A percentile compares a stretch with the other conserved stretches of the same genome.
phyloP scores from a whole-genome alignment of 2,797 vertebrate species.

The Cirrhinus mrigala region DNA sequence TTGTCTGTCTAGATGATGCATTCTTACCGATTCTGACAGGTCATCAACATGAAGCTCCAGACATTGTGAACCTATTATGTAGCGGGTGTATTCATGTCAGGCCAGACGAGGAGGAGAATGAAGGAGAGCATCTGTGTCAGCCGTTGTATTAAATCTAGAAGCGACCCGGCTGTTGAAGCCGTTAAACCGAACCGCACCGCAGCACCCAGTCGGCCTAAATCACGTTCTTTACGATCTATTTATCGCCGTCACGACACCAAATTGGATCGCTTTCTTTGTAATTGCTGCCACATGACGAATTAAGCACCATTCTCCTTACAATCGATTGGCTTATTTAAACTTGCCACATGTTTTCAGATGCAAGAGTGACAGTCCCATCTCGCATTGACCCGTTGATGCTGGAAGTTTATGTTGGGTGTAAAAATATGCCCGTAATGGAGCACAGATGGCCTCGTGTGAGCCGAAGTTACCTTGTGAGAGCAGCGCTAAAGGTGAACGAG shows the following conservation, averaged over 20 bases:
- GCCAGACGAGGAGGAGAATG: slow-evolving; percentile 28
- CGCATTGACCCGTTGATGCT: slow-evolving; percentile 62
- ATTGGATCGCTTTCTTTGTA: slow-evolving; percentile 68
- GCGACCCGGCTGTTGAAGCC: slow-evolving; percentile 51
- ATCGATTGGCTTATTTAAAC: slow-evolving; percentile 72
- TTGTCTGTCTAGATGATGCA: slow-evolving; percentile 24
- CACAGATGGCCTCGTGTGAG: slow-evolving; percentile 44
- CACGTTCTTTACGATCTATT: slow-evolving; percentile 72
- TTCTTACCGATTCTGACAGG: slow-evolving; percentile 34
- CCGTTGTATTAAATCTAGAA: slow-evolving; percentile 28
- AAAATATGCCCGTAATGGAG: slow-evolving; percentile 54
- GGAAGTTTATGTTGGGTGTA: slow-evolving; percentile 67
- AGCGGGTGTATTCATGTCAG: slow-evolving; percentile 31
- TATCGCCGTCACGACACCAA: slow-evolving; percentile 61
- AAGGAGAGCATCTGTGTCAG: slow-evolving; percentile 37
- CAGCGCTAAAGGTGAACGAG: slow-evolving; percentile 44
- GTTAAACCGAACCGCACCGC: slow-evolving; percentile 65
- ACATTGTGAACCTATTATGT: slow-evolving; percentile 29
- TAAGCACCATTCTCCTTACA: slow-evolving; percentile 66
- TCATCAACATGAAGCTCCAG: slow-evolving; percentile 36
- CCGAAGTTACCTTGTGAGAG: slow-evolving; percentile 68
- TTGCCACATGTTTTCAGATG: slow-evolving; percentile 62
- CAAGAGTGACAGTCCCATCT: slow-evolving; percentile 58
- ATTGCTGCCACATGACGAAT: slow-evolving; percentile 55
- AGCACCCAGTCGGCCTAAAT: slow-evolving; percentile 67